Conservation (phyloP, 2,113 vertebrate genomes). For the Alosa alosa region DNA sequence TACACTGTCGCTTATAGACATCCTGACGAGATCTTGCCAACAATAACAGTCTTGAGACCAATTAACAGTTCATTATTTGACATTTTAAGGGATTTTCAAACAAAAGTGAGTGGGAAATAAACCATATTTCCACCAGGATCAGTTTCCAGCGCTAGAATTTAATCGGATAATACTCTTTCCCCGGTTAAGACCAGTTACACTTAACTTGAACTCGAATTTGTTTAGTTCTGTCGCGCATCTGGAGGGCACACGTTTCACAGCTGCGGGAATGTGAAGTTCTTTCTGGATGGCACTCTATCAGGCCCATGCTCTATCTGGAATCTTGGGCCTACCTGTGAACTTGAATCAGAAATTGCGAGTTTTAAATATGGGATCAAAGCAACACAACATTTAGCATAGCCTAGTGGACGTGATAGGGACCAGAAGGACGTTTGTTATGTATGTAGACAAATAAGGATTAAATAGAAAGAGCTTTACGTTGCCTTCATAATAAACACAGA, state of each 20-base stretch:
- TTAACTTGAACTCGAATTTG: conserved; percentile 12
- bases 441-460: not conserved
- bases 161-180: conserved; percentile 7
- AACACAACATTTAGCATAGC: not conserved
- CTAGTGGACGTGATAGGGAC: not conserved
- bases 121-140: not conserved
- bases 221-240: not conserved
- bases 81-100: not conserved
- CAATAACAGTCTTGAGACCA: not conserved
- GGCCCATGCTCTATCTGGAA: not conserved
- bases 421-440: not conserved
- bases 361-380: not conserved
- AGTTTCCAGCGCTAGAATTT: not conserved
- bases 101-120: not conserved
- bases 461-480: not conserved
- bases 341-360: not conserved
- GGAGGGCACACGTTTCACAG: conserved; percentile 15
- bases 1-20: not conserved
- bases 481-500: not conserved
- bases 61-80: conserved; percentile 14
- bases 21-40: not conserved
- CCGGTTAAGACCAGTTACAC: not conserved
- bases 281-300: not conserved
- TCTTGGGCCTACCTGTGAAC: conserved; percentile 12
- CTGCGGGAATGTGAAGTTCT: conserved; percentile 13